These are phyloP conservation scores for Canis aureus DNA, from an alignment of 2,113 vertebrate species.

Conservation along the genomic window DNA sequence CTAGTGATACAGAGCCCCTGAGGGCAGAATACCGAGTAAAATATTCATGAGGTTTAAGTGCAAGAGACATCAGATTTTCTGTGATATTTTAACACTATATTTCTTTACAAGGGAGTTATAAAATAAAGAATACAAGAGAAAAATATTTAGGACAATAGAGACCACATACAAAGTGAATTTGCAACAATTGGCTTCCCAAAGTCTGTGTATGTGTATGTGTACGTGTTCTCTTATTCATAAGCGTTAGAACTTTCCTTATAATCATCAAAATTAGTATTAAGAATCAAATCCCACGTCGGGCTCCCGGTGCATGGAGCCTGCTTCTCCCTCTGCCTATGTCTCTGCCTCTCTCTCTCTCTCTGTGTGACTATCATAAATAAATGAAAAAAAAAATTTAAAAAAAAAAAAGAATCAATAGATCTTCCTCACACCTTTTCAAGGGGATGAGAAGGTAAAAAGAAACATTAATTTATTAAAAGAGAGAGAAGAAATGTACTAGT, in stretches of 20 bases:
- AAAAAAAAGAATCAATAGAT: neutral
- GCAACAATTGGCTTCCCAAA: neutral
- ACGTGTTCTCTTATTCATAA: neutral
- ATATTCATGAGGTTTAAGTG: conserved; percentile 80
- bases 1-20: conserved; percentile 64
- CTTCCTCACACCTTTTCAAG: neutral
- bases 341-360: too few species aligned
- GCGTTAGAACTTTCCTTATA: conserved; percentile 58
- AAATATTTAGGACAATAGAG: conserved; percentile 53
- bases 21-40: conserved; percentile 74
- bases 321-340: too few species aligned
- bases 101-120: conserved; percentile 40
- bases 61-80: conserved; percentile 64
- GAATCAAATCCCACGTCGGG: neutral
- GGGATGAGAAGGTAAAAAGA: neutral
- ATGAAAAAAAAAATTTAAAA: too few species aligned
- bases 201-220: neutral
- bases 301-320: too few species aligned
- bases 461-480: neutral
- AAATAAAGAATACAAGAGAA: conserved; percentile 58
- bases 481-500: neutral
- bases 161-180: neutral
- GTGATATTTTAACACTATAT: conserved; percentile 54
- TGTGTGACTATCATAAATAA: too few species aligned
- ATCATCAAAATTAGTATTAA: neutral